These are phyloP conservation scores for Palythoa caribaeorum DNA, from an alignment of 92 coral and sea anemone species.

Conservation along the genomic window DNA sequence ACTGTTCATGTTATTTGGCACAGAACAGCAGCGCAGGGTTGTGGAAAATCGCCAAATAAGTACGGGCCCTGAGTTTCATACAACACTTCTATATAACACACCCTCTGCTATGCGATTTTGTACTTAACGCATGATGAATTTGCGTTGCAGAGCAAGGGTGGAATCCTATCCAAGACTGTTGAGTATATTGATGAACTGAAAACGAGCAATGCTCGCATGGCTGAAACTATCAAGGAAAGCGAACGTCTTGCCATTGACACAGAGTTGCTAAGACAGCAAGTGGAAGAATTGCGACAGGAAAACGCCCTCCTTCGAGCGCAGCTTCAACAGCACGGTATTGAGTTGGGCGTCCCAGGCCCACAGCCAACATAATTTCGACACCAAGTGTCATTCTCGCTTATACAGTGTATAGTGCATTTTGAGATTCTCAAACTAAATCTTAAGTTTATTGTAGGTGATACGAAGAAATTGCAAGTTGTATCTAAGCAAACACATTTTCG, in stretches of 20 bases:
- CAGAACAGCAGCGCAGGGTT: no score
- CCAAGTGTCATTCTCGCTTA: not conserved
- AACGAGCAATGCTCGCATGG: conserved; percentile 89
- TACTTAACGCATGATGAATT: not conserved
- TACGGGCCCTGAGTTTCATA: no score
- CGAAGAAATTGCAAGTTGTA: no score
- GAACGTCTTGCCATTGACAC: conserved; percentile 84
- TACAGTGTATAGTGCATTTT: not conserved
- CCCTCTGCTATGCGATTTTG: not conserved
- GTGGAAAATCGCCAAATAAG: no score
- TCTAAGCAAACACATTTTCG: no score
- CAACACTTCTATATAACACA: not conserved
- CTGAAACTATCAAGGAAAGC: conserved; percentile 88
- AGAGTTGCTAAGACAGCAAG: conserved; percentile 93
- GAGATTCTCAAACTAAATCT: not conserved
- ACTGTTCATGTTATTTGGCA: no score
- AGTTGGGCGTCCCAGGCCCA: conserved; percentile 62
- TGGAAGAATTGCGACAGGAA: conserved; percentile 95
- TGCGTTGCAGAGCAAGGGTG: conserved; percentile 91
- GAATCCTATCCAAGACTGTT: conserved; percentile 95
- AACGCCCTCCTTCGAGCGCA: conserved; percentile 90
- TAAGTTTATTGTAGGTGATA: not conserved
- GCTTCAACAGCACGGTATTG: conserved; percentile 95
- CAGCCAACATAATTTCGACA: conserved; percentile 25
- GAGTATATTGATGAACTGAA: conserved; percentile 93